Percentiles rank a stretch among this genome's conserved stretches.
Evolutionary conservation across 2,888 invertebrate genomes (phyloP).

Genomic region (Cheilosia vulpina): DNA sequence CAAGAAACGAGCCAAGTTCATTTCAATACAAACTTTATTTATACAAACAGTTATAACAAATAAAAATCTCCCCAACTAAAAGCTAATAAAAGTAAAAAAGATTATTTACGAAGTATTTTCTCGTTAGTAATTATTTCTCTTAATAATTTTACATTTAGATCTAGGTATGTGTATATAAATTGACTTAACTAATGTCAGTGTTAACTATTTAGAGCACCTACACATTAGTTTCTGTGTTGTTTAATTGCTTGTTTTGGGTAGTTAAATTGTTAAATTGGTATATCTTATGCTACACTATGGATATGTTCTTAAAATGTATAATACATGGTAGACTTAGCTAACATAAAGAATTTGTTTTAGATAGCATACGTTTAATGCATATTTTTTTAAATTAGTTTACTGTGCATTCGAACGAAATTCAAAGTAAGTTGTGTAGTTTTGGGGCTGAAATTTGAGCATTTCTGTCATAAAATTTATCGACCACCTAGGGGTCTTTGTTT

Average conservation of each 20-base stretch:
- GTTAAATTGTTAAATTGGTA: neutral
- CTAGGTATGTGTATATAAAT: conserved; percentile 38
- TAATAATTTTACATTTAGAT: conserved; percentile 17
- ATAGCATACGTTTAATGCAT: neutral
- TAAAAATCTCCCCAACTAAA: conserved; percentile 20
- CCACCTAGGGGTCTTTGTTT: no score
- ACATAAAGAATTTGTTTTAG: conserved; percentile 31
- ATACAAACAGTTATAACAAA: conserved; percentile 28
- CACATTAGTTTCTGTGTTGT: conserved; percentile 40
- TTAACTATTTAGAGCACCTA: conserved; percentile 75
- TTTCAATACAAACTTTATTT: conserved; percentile 44
- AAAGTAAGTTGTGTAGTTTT: conserved; percentile 36
- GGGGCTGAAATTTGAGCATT: conserved; percentile 2
- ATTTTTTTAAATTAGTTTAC: conserved; percentile 6
- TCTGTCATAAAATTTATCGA: no score
- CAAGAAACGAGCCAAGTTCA: neutral
- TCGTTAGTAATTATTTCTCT: neutral
- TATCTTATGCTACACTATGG: conserved; percentile 44
- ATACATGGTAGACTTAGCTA: conserved; percentile 63
- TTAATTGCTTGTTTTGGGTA: conserved; percentile 34
- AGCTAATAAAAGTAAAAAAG: conserved; percentile 12
- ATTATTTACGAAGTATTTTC: neutral
- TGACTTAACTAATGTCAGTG: conserved; percentile 76
- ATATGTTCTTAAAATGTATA: conserved; percentile 72
- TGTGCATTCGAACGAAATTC: conserved; percentile 60